phyloP scores from a whole-genome alignment of 2,113 vertebrate species.

The Aphelocoma coerulescens region DNA sequence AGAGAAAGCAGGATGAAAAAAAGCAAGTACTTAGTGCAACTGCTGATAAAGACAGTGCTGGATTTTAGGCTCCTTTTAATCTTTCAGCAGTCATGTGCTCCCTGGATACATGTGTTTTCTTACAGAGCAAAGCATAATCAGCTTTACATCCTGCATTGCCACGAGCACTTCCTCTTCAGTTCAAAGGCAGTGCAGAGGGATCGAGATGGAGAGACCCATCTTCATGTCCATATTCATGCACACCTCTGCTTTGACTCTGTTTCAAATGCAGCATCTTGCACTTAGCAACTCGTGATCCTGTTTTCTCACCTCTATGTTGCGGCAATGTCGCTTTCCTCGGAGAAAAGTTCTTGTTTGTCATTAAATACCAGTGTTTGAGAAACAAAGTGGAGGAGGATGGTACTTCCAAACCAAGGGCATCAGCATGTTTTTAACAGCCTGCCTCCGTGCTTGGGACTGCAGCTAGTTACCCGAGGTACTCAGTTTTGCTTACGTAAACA shows the following conservation, averaged over 20 bases:
- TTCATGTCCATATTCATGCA: conserved; percentile 21
- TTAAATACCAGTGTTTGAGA: not conserved
- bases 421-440: not conserved
- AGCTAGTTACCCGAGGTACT: not conserved
- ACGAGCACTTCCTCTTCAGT: conserved; percentile 54
- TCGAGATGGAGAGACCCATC: not conserved
- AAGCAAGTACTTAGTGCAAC: not conserved
- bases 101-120: not conserved
- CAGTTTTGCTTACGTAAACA: not conserved
- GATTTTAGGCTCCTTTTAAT: conserved; percentile 29
- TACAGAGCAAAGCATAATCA: not conserved
- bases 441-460: not conserved
- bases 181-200: conserved; percentile 29
- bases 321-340: not conserved
- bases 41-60: not conserved
- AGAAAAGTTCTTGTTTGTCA: not conserved
- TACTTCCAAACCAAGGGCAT: not conserved
- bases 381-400: not conserved
- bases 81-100: conserved; percentile 26
- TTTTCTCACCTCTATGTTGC: not conserved
- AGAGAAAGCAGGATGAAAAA: not conserved
- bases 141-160: conserved; percentile 52
- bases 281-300: not conserved
- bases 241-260: not conserved
- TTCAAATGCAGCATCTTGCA: not conserved